phyloP scores from a whole-genome alignment of 2,888 invertebrate species.

The Drosophila subquinaria region DNA sequence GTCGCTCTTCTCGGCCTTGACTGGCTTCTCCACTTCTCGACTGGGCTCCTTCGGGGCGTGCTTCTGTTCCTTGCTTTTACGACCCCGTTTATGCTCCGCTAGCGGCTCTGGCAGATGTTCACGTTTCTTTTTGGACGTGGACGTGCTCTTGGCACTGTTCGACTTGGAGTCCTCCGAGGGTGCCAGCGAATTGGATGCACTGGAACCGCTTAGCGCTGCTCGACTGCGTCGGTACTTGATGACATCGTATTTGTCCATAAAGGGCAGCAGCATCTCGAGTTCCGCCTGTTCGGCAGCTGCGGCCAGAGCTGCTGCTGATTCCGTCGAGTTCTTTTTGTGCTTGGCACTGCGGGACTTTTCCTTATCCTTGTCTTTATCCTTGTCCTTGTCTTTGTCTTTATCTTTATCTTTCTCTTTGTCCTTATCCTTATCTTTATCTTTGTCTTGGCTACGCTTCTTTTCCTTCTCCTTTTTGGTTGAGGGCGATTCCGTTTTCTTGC shows the following conservation, averaged over 20 bases:
- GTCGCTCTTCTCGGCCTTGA: conserved; percentile 29
- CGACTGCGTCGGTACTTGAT: conserved; percentile 88
- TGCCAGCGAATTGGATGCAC: conserved; percentile 80
- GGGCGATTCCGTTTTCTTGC: conserved; percentile 41
- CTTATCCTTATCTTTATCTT: conserved; percentile 13
- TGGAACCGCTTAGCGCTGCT: conserved; percentile 85
- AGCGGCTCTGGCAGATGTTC: conserved; percentile 49
- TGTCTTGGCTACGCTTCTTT: conserved; percentile 18
- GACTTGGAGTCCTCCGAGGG: conserved; percentile 61
- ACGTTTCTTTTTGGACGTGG: conserved; percentile 52
- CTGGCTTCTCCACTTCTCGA: conserved; percentile 19
- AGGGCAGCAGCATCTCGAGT: conserved; percentile 83
- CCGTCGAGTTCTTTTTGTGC: conserved; percentile 64
- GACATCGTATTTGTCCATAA: conserved; percentile 88
- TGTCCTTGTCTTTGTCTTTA: conserved; percentile 52
- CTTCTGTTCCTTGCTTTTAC: conserved; percentile 70
- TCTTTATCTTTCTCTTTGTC: conserved; percentile 36
- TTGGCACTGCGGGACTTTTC: conserved; percentile 55
- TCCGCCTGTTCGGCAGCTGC: conserved; percentile 81
- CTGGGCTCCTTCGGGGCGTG: conserved; percentile 54
- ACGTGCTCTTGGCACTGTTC: conserved; percentile 49
- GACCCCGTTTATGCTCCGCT: conserved; percentile 55
- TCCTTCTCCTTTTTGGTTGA: conserved; percentile 38
- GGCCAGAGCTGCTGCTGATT: conserved; percentile 71
- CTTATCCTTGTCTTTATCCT: conserved; percentile 46